Evolutionary conservation across 2,113 vertebrate species (phyloP).

Genomic region (Rhagologus leucostigma): DNA sequence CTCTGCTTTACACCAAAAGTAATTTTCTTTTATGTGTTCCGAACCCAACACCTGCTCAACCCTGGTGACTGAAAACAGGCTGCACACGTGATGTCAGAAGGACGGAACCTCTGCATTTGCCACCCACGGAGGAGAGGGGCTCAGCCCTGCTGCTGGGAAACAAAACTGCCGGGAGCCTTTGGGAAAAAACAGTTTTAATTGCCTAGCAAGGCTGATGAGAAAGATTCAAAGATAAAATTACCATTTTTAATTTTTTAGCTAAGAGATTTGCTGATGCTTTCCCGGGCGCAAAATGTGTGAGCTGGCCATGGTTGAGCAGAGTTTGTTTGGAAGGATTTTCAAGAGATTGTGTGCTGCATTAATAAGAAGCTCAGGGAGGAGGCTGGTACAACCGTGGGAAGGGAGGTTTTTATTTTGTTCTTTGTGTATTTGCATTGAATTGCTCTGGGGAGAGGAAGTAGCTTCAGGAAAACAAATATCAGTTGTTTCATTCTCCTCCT

Average conservation of each 20-base stretch:
- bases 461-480: conserved; percentile 4
- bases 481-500: neutral
- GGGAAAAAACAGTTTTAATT: conserved; percentile 3
- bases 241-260: neutral
- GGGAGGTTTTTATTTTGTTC: conserved; percentile 23
- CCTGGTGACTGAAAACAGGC: neutral
- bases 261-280: neutral
- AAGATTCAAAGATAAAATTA: conserved; percentile 34
- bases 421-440: conserved; percentile 26
- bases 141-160: neutral
- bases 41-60: neutral
- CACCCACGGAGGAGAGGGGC: neutral
- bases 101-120: accelerated
- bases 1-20: neutral
- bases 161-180: neutral
- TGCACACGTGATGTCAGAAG: accelerated
- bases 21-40: neutral
- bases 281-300: neutral
- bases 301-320: neutral
- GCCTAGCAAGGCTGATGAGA: neutral
- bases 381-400: neutral
- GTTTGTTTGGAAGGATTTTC: neutral
- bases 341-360: conserved; percentile 11
- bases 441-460: conserved; percentile 22
- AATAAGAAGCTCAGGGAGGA: neutral